Conservation (phyloP, 2,888 invertebrate species). For the Amblyteles armatorius region DNA sequence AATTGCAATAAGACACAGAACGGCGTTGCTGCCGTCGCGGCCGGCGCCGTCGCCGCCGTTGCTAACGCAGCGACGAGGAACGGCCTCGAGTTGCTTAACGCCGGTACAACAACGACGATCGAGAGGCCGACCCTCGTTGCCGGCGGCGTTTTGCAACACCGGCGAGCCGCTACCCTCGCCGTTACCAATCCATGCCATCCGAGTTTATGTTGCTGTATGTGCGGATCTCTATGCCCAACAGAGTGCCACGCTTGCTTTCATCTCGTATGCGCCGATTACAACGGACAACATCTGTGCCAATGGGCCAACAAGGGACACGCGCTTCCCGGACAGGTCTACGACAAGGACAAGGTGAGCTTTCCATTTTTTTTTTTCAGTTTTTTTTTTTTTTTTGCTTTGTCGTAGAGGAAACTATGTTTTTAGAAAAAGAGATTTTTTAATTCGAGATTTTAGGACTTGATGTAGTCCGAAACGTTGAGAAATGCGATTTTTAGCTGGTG, state of each 20-base stretch:
- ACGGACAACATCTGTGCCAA: conserved; percentile 82
- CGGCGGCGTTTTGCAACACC: conserved; percentile 39
- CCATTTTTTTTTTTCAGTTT: not conserved
- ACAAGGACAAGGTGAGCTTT: conserved; percentile 82
- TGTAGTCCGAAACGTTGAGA: too few relatives aligned
- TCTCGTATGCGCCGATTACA: conserved; percentile 85
- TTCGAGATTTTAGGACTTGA: too few relatives aligned
- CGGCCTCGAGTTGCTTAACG: conserved; percentile 52
- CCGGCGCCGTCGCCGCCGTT: conserved; percentile 22
- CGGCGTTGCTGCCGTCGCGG: conserved; percentile 42
- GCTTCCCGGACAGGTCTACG: conserved; percentile 80
- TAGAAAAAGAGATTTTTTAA: too few relatives aligned
- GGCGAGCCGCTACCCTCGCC: conserved; percentile 38
- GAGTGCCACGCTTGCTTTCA: conserved; percentile 89
- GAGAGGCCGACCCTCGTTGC: conserved; percentile 24
- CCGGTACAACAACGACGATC: conserved; percentile 40
- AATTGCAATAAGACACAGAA: conserved; percentile 63
- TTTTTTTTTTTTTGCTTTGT: not conserved
- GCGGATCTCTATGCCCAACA: conserved; percentile 87
- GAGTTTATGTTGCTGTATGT: conserved; percentile 87
- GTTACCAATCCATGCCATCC: conserved; percentile 40
- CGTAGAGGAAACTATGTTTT: too few relatives aligned
- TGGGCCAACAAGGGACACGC: conserved; percentile 82
- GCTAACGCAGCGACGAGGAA: conserved; percentile 29
- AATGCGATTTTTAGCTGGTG: too few relatives aligned